Base-by-base conservation (phyloP, 2,113 vertebrate genomes). In the Chiloscyllium plagiosum region DNA sequence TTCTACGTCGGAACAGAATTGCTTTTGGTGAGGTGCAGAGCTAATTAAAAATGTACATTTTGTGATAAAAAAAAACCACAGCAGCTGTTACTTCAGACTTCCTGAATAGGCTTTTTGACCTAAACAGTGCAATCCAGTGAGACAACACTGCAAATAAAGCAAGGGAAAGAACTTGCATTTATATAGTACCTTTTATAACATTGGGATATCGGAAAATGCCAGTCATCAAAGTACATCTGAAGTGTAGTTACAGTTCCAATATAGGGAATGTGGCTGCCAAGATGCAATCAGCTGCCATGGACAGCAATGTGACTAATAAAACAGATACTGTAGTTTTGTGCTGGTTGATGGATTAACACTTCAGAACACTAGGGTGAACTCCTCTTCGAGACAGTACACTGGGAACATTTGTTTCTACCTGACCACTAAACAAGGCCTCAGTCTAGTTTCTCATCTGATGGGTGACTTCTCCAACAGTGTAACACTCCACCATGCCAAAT, bases 11-110 rank as follows among this genome's bases (percentile, higher is more conserved):
- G 97, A 98, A 96, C 96, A 98, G 97, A 98, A 98, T 97, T 98
- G 97, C 98, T 97, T 97, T 98, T 98, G 97, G 97, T 98, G 97
- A 98, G 98, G 98, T 98, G 98, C 96, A 98, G 97, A 98, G 97
- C 97, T 98, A 98, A 98, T 98, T 98, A 98, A 97, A 76, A 97
- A 97, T 97, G 97, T 97, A 97, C 98, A 98, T 97, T 96, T 97
- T 97, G 97, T 70, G 69, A 95, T 97, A 97, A 98, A 97, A 98
- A 76, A 98, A 98, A 98, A 98, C 97, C 97, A 97, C 97, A 98
- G 97, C 98, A 98, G 98, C 98, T 98, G 98, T 98, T 98, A 97
- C 97, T 97, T 97, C 97, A 98, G 97, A 98, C 96, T 95, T 97
- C 97, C 97, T 98, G 68, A 97, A 97, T 97, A 97, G 97, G 97